Percentiles rank a stretch among this genome's conserved stretches.
These are phyloP conservation scores for Drosophila quinaria DNA, from an alignment of 2,888 invertebrate species.

Conservation along the genomic window DNA sequence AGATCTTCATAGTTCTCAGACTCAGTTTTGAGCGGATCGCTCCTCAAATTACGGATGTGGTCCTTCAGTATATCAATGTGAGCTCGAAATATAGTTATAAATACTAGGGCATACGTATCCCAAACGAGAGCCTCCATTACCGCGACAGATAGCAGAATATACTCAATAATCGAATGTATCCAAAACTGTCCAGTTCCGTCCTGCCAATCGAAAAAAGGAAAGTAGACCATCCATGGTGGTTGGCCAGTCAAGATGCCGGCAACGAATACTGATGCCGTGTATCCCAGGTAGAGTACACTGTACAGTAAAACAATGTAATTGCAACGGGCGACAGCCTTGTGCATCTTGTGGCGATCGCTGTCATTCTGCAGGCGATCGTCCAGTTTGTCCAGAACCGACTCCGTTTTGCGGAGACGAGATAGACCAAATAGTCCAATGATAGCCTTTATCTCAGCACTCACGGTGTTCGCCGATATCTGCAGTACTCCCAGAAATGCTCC, in stretches of 20 bases:
- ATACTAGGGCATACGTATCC: slow-evolving; percentile 42
- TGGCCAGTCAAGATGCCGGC: slow-evolving; percentile 19
- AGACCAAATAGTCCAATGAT: slow-evolving; percentile 27
- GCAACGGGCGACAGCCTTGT: slow-evolving; percentile 46
- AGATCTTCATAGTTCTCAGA: slow-evolving; percentile 53
- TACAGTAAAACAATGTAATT: slow-evolving; percentile 51
- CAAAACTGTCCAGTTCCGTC: slow-evolving; percentile 31
- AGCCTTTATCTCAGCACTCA: slow-evolving; percentile 34
- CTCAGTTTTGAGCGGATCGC: slow-evolving; percentile 31
- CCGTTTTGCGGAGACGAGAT: slow-evolving; percentile 25
- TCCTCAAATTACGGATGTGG: slow-evolving; percentile 45
- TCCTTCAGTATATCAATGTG: slow-evolving; percentile 56
- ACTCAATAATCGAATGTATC: slow-evolving; percentile 51
- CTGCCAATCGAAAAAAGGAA: slow-evolving; percentile 60
- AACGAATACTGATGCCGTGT: slow-evolving; percentile 26
- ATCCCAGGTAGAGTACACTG: slow-evolving; percentile 37
- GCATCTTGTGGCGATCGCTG: slow-evolving; percentile 45
- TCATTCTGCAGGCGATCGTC: slow-evolving; percentile 42
- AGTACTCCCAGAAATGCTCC: slow-evolving; percentile 51
- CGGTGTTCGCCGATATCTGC: slow-evolving; percentile 45
- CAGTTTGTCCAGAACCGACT: slow-evolving; percentile 42
- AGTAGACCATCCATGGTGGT: slow-evolving; percentile 57
- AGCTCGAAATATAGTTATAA: slow-evolving; percentile 37
- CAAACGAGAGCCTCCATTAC: slow-evolving; percentile 27
- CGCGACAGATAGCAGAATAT: slow-evolving; percentile 18